Evolutionary conservation across 2,797 vertebrate genomes (phyloP).

Genomic region (Clarias pachynema): DNA sequence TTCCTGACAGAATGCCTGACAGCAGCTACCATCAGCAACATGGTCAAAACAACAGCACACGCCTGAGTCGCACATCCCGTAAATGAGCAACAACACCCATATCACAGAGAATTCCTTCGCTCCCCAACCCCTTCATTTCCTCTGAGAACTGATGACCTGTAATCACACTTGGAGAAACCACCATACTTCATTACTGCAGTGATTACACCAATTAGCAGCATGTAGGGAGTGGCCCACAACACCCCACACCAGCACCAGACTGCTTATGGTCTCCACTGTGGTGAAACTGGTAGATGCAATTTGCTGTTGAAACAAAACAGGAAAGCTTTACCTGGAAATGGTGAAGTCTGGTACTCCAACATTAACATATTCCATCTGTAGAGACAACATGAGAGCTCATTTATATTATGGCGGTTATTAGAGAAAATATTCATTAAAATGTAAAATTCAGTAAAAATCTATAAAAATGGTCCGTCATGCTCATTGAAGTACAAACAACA

Average conservation of each 20-base stretch:
- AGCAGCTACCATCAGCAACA: constrained; percentile 54
- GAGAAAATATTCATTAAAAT: background rate
- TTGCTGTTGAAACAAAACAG: constrained; percentile 1
- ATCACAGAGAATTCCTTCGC: constrained; percentile 60
- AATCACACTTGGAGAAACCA: constrained; percentile 60
- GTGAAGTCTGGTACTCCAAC: background rate
- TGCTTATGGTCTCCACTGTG: constrained; percentile 38
- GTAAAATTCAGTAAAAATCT: background rate
- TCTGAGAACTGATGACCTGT: constrained; percentile 58
- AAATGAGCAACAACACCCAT: constrained; percentile 58
- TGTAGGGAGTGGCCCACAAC: constrained; percentile 59
- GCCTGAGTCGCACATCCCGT: constrained; percentile 58
- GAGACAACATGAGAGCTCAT: background rate
- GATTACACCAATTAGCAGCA: constrained; percentile 64
- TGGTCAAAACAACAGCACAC: constrained; percentile 63
- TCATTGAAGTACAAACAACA: constrained; percentile 34
- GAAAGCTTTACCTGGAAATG: constrained; percentile 1
- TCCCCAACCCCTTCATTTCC: constrained; percentile 63
- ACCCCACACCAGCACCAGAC: constrained; percentile 48
- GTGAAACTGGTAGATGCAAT: constrained; percentile 26
- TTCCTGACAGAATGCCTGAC: constrained; percentile 58
- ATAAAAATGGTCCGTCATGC: constrained; percentile 5
- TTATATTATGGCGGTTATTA: constrained; percentile 1
- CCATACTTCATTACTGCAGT: constrained; percentile 61
- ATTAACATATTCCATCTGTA: background rate